Percentiles rank a stretch among this genome's conserved stretches.
These are phyloP conservation scores for Hedychridium roseum DNA, from an alignment of 2,888 invertebrate species.

Conservation along the genomic window DNA sequence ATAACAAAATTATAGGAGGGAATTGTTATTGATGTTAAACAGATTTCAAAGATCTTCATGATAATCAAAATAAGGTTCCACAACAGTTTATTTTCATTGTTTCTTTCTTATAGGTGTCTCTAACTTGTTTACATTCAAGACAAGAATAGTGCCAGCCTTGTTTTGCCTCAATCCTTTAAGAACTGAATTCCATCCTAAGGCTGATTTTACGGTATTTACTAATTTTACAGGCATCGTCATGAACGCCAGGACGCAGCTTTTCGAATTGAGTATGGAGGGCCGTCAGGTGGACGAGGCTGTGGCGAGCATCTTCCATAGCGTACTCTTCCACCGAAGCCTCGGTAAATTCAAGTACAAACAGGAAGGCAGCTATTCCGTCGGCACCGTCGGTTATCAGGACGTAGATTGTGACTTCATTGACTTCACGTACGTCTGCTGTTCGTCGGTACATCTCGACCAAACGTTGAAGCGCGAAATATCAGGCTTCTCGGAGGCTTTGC, in stretches of 20 bases:
- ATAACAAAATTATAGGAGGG: too few species aligned
- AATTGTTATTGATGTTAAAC: too few species aligned
- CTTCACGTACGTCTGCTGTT: slow-evolving; percentile 95
- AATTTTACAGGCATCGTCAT: slow-evolving; percentile 62
- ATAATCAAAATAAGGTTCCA: too few species aligned
- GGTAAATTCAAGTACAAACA: slow-evolving; percentile 95
- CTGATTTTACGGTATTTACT: too few species aligned
- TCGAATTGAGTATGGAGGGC: slow-evolving; percentile 87
- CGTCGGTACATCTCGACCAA: slow-evolving; percentile 79
- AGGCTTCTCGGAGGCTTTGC: slow-evolving; percentile 79
- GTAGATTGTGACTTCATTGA: slow-evolving; percentile 98
- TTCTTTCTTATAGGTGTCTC: too few species aligned
- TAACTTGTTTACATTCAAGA: too few species aligned
- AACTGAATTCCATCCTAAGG: too few species aligned
- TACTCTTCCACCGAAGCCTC: slow-evolving; percentile 87
- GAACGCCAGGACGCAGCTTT: slow-evolving; percentile 83
- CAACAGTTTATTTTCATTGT: too few species aligned
- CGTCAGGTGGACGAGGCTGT: slow-evolving; percentile 92
- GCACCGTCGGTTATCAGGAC: slow-evolving; percentile 94
- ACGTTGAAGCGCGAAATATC: slow-evolving; percentile 79
- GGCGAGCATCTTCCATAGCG: slow-evolving; percentile 90
- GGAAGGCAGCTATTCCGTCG: slow-evolving; percentile 94
- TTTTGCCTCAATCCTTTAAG: too few species aligned
- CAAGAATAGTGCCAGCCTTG: too few species aligned
- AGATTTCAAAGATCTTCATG: too few species aligned